Percentiles rank a stretch among this genome's conserved stretches.
These are phyloP conservation scores for Cyclopterus lumpus DNA, from an alignment of 2,797 vertebrate species.

Conservation along the genomic window DNA sequence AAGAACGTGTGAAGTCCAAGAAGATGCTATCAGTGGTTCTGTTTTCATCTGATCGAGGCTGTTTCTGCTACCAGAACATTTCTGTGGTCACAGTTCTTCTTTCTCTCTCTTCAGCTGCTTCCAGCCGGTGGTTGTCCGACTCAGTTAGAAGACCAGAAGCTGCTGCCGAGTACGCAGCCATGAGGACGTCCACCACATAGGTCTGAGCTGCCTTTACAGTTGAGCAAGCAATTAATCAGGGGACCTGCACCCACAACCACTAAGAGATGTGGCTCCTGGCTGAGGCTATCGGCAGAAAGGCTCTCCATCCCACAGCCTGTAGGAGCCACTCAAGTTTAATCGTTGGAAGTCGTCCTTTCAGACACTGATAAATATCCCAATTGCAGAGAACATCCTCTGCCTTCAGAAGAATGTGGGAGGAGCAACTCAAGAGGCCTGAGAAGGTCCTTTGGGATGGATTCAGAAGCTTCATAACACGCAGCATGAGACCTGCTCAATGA, in stretches of 20 bases:
- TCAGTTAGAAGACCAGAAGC: too few species aligned
- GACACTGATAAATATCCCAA: too few species aligned
- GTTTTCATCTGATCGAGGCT: too few species aligned
- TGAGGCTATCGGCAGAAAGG: too few species aligned
- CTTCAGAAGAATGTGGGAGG: conserved; percentile 29
- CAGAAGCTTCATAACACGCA: conserved; percentile 16
- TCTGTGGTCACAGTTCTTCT: conserved; percentile 22
- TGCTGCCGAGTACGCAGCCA: background rate
- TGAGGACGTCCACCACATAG: background rate
- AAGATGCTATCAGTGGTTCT: background rate
- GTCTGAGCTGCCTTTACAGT: background rate
- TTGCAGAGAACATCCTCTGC: too few species aligned
- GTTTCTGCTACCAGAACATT: conserved; percentile 6
- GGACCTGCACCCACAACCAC: background rate
- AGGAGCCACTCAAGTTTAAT: too few species aligned
- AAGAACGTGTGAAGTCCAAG: background rate
- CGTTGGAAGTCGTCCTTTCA: conserved; percentile 44
- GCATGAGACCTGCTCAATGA: conserved; percentile 49
- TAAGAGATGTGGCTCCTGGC: background rate
- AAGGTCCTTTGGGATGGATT: conserved; percentile 33
- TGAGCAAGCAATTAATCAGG: background rate
- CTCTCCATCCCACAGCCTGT: too few species aligned
- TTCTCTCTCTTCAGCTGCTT: background rate
- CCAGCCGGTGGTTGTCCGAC: background rate
- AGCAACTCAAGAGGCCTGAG: conserved; percentile 19